Base-by-base conservation (phyloP, 2,888 invertebrate genomes). In the Azorinus chamasolen region DNA sequence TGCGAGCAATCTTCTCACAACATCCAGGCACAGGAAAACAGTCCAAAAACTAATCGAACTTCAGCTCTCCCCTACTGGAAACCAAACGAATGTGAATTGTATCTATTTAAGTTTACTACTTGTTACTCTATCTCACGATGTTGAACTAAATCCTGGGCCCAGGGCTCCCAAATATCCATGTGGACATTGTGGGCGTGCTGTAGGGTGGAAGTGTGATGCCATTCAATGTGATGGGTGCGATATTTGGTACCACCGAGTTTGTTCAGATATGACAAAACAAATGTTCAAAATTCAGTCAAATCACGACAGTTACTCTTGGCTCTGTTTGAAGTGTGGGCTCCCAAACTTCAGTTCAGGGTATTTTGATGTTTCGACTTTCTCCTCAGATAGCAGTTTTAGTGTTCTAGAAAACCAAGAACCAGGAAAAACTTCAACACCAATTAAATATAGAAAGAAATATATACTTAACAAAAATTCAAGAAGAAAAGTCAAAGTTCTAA, bases 41-140 rank as follows among this genome's bases (percentile, higher is more conserved):
- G 4, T 32, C 4, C 32, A 32, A 10, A 32, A 32, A 10, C 32
- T 32, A 4, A 32, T 10, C 10, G 5, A 32, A 32, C 32, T 32
- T 32, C 10, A 32, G 5, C 4, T 32, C 5, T 32, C 32, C 4
- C 32, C 32, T 32, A 6, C 32, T 32, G 10, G 10, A 32, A 32
- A 32, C 10, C 32, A 32, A 6, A 6, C 32, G 5, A 32, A 32
- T 32, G 5, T 32, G 10, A 32, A 32, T 32, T n/a, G 50, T 50
- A 12, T 22, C 14, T 92, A 93, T 91, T 93, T 94, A 90, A 93
- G 93, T 91, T 93, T 84, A 87, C 91, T 91, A 71, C 83, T 81
- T 88, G 93, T 92, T 18, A 53, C 63, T 8, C 18, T 63, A 22
- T 63, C 63, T 16, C 51, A 63, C 16, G 63, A 63, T 18, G 43